Evolutionary conservation across 2,113 vertebrate genomes (phyloP), one percentile per base, ranked within the genome.

Genomic region (Asarcornis scutulata): DNA sequence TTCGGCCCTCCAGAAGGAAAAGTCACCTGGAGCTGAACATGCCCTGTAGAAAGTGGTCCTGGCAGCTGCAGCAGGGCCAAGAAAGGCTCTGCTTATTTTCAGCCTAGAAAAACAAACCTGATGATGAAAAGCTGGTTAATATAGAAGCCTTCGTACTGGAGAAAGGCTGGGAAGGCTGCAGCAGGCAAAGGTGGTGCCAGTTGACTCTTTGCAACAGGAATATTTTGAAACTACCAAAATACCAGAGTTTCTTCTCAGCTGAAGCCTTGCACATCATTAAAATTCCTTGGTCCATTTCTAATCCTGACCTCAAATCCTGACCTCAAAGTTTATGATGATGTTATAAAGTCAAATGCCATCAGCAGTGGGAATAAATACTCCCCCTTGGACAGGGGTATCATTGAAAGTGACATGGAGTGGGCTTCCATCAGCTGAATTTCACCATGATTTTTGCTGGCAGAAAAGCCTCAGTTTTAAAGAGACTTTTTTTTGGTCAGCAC

Each of bases 271-370:
- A 26, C 36, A 26, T 71, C 34, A 38, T 32, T 77, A 3, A 76
- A 79, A 36, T 66, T 17, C 25, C 53, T 69, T 11, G 17, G 66
- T 73, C 86, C 38, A 22, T 13, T 72, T 93, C 44, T 86, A 87
- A 91, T 87, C 63, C 32, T 87, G 86, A 88, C 67, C 89, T 91
- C 29, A 40, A 67, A 75, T 87, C 63, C 32, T 87, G 86, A 88
- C 67, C 89, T 91, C 29, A 40, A 67, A 75, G 83, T 83, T 31
- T 87, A 74, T 72, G 83, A 59, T 80, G 78, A 87, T 21, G 11
- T 92, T 88, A 84, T 60, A 63, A 92, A 96, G 58, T 87, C 82
- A 96, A 88, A 97, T 92, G 67, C 55, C 71, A 92, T 82, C 42
- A 62, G 40, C 5, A 44, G 63, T 76, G 59, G 81, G 95, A 92